phyloP scores from a whole-genome alignment of 1,140 invertebrate species.

The Gonioctena quinquepunctata region DNA sequence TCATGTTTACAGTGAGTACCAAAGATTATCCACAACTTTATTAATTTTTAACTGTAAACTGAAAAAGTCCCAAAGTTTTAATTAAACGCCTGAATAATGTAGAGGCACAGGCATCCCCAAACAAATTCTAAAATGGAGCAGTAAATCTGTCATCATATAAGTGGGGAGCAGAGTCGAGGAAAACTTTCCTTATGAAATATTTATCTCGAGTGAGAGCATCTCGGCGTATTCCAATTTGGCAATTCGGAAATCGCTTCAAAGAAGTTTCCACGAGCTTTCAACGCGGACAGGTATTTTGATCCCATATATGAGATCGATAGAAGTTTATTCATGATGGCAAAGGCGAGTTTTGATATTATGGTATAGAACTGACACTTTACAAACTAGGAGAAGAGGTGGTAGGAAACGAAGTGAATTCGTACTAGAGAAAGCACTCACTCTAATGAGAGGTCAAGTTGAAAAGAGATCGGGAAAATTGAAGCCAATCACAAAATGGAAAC shows the following conservation, averaged over 20 bases:
- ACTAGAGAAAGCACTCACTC: no score
- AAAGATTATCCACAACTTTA: conserved; percentile 10
- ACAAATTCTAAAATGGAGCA: conserved; percentile 12
- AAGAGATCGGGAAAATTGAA: no score
- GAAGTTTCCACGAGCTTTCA: not conserved
- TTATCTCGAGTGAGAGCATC: not conserved
- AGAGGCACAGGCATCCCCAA: conserved; percentile 5
- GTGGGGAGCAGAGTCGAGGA: not conserved
- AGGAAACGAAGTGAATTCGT: no score
- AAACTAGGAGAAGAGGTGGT: no score
- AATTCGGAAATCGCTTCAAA: conserved; percentile 1
- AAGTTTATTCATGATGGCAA: no score
- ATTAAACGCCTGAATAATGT: conserved; percentile 20
- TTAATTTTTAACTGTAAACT: conserved; percentile 12
- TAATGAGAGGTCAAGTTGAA: no score
- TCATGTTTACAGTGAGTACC: conserved; percentile 1
- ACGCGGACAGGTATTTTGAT: not conserved
- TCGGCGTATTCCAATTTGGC: no score
- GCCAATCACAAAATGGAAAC: no score
- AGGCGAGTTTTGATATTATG: no score
- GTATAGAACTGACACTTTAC: no score
- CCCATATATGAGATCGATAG: no score
- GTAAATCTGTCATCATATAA: conserved; percentile 19
- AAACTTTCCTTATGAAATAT: conserved; percentile 15
- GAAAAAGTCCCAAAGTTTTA: conserved; percentile 18